Percentiles rank a stretch among this genome's conserved stretches.
Evolutionary conservation across 2,113 vertebrate genomes (phyloP).

Genomic region (Alosa alosa): DNA sequence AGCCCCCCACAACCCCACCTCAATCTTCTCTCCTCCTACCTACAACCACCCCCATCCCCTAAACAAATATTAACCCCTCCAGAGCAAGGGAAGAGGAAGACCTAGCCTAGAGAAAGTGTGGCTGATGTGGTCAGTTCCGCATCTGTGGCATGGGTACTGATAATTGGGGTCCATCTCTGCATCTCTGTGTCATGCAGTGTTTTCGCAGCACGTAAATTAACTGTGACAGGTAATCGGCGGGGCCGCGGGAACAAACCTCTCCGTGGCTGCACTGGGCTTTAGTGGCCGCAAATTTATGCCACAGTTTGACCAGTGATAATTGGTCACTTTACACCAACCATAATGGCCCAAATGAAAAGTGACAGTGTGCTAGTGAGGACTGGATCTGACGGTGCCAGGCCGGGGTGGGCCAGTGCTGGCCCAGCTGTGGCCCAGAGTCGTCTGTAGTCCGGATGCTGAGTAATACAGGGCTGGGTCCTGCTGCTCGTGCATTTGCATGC

Average conservation of each 20-base stretch:
- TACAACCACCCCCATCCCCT: background rate
- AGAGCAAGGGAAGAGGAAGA: slow-evolving; percentile 2
- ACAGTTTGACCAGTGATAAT: slow-evolving; percentile 51
- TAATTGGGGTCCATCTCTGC: slow-evolving; percentile 34
- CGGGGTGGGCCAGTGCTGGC: too few relatives aligned
- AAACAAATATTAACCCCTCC: background rate
- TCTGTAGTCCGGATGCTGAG: background rate
- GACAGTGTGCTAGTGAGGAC: background rate
- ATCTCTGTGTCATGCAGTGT: slow-evolving; percentile 40
- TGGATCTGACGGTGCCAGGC: too few relatives aligned
- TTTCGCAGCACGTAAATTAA: slow-evolving; percentile 47
- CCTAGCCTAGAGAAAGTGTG: background rate
- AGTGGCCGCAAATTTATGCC: slow-evolving; percentile 43
- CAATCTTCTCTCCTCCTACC: background rate
- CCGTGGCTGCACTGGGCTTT: slow-evolving; percentile 26
- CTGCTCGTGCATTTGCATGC: background rate
- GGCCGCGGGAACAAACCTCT: background rate
- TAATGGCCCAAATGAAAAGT: slow-evolving; percentile 45
- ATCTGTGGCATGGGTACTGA: slow-evolving; percentile 21
- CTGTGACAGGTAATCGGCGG: slow-evolving; percentile 44
- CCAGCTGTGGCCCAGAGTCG: background rate
- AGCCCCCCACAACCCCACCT: background rate
- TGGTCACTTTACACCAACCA: slow-evolving; percentile 34
- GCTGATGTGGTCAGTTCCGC: background rate
- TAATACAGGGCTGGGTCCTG: background rate